These are phyloP conservation scores for Palythoa grandis DNA, from an alignment of 92 coral and sea anemone species.

Conservation along the genomic window DNA sequence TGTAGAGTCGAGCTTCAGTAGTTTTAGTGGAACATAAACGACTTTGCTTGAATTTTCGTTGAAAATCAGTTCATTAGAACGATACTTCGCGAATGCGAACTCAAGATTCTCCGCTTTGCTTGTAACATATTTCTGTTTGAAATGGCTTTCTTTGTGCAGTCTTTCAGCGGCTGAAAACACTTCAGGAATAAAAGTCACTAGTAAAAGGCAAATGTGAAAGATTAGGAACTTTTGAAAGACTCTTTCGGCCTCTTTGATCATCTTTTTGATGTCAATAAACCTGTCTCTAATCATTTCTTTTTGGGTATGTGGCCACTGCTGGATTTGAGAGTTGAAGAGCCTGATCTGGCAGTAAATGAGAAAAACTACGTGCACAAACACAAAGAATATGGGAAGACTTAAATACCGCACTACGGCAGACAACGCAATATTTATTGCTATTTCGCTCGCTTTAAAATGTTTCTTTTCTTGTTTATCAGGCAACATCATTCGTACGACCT, in stretches of 20 bases:
- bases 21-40: slow-evolving; percentile 8
- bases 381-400: slow-evolving; percentile 60
- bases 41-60: background rate
- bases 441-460: slow-evolving; percentile 19
- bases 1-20: background rate
- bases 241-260: slow-evolving; percentile 57
- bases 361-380: slow-evolving; percentile 54
- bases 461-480: slow-evolving; percentile 38
- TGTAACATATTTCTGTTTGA: background rate
- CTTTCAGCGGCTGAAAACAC: slow-evolving; percentile 63
- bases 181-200: slow-evolving; percentile 53
- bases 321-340: slow-evolving; percentile 56
- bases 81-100: background rate
- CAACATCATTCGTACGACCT: slow-evolving; percentile 39
- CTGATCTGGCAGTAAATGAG: slow-evolving; percentile 60
- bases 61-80: background rate
- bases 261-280: slow-evolving; percentile 51
- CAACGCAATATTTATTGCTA: slow-evolving; percentile 24
- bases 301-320: slow-evolving; percentile 50
- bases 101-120: background rate
- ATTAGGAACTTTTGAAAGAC: slow-evolving; percentile 61
- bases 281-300: slow-evolving; percentile 54
- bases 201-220: slow-evolving; percentile 50
- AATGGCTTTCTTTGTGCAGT: slow-evolving; percentile 52
- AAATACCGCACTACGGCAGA: slow-evolving; percentile 44